A percentile compares a stretch with the other conserved stretches of the same genome.
Conservation (phyloP, 2,113 vertebrate species). For the cattle (Bos taurus) region DNA sequence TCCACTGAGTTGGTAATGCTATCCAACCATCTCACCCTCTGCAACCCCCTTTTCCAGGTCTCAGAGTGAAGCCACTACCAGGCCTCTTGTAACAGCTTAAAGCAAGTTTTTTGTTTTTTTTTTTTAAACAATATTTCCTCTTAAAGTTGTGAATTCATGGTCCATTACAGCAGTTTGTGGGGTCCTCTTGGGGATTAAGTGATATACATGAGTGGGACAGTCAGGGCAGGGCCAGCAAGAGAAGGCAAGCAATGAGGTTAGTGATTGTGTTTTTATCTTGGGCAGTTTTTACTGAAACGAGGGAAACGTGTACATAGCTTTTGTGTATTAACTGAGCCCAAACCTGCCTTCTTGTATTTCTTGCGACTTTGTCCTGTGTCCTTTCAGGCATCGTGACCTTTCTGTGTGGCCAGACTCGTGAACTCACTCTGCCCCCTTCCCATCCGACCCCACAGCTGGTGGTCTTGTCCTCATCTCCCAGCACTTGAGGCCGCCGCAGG, state of each 20-base stretch:
- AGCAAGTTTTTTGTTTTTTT: not conserved
- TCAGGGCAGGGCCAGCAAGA: not conserved
- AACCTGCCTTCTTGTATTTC: not conserved
- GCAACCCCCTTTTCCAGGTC: not conserved
- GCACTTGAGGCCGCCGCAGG: not conserved
- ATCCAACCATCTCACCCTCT: not conserved
- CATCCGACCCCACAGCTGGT: not conserved
- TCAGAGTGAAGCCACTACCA: not conserved
- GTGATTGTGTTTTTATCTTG: not conserved
- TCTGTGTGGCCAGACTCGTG: not conserved
- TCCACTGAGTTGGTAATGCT: not conserved
- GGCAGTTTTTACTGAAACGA: not conserved
- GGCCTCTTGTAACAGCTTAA: not conserved
- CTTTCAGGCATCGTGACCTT: not conserved
- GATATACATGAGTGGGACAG: fast-evolving
- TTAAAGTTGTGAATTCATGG: not conserved
- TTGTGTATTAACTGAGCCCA: not conserved
- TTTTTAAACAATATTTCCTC: not conserved
- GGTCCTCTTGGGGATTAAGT: not conserved
- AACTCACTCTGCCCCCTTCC: not conserved
- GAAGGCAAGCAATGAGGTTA: not conserved
- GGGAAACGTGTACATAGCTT: not conserved
- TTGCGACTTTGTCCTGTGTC: not conserved
- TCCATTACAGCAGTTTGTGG: not conserved
- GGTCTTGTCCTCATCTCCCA: not conserved